Evolutionary conservation across 2,888 invertebrate genomes (phyloP), one percentile per base, ranked within the genome.

Genomic region (Taphrorychus bicolor): DNA sequence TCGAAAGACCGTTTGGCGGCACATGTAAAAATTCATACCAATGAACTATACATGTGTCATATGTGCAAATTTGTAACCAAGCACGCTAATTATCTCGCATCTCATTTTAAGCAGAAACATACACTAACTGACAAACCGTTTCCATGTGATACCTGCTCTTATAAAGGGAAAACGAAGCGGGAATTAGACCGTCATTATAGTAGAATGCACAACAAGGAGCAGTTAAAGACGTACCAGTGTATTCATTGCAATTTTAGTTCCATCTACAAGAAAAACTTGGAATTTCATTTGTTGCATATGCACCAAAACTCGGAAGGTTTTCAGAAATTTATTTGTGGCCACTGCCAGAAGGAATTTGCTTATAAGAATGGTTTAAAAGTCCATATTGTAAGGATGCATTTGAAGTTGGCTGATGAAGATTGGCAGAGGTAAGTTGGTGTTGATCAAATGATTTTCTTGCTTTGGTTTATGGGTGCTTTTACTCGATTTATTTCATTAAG

Each of bases 401-500:
- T 70, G 5, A 64, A 60, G 49, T 42, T 70, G 45, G 48, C 59
- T 5, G 70, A 70, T n/a, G 67, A 64, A 5, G 58, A 57, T 16
- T 70, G 59, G 61, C 70, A 70, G 2, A 70, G 63, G 69, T 69
- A 49, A 61, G 65, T 61, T n/a, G n/a, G n/a, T n/a, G n/a, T n/a
- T n/a, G n/a, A n/a, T n/a, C n/a, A n/a, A n/a, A n/a, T n/a, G n/a
- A n/a, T n/a, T n/a, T n/a, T n/a, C n/a, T n/a, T n/a, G n/a, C n/a
- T n/a, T n/a, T n/a, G n/a, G n/a, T n/a, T n/a, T n/a, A n/a, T n/a
- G n/a, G n/a, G n/a, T n/a, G n/a, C n/a, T n/a, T n/a, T n/a, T n/a
- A n/a, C n/a, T n/a, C n/a, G n/a, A n/a, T n/a, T n/a, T n/a, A n/a
- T n/a, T n/a, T n/a, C n/a, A n/a, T n/a, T n/a, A n/a, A n/a, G n/a